A percentile compares a stretch with the other conserved stretches of the same genome.
Evolutionary conservation across 2,888 invertebrate species (phyloP).

Genomic region (Nezara viridula): DNA sequence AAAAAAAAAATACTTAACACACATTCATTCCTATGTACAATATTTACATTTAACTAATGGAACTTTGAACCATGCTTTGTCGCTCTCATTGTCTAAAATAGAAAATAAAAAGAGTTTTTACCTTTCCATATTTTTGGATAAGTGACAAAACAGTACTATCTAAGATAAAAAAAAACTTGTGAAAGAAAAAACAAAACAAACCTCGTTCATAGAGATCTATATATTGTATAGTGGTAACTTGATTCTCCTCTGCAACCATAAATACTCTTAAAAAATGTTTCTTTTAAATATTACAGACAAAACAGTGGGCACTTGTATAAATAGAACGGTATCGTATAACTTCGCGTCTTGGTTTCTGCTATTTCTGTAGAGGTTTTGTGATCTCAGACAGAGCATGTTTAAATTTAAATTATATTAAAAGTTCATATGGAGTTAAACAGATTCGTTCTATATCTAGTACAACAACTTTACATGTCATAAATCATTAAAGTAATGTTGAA

Average conservation of each 20-base stretch:
- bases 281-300: conserved; percentile 7
- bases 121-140: not conserved
- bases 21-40: too few species aligned
- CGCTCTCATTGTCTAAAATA: too few species aligned
- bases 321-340: not conserved
- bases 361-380: not conserved
- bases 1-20: too few species aligned
- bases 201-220: not conserved
- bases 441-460: too few species aligned
- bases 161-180: not conserved
- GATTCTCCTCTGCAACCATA: not conserved
- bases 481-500: too few species aligned
- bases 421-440: too few species aligned
- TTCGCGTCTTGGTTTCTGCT: conserved; percentile 11
- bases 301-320: not conserved
- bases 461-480: too few species aligned
- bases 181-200: not conserved
- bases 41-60: too few species aligned
- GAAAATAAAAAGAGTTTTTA: too few species aligned
- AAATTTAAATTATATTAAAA: too few species aligned
- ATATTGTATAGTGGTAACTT: not conserved
- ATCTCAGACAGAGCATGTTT: too few species aligned
- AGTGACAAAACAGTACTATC: not conserved
- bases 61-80: too few species aligned
- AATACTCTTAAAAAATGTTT: conserved; percentile 17